These are phyloP conservation scores for Euglossa dilemma DNA, from an alignment of 1,140 invertebrate species.

Conservation along the genomic window DNA sequence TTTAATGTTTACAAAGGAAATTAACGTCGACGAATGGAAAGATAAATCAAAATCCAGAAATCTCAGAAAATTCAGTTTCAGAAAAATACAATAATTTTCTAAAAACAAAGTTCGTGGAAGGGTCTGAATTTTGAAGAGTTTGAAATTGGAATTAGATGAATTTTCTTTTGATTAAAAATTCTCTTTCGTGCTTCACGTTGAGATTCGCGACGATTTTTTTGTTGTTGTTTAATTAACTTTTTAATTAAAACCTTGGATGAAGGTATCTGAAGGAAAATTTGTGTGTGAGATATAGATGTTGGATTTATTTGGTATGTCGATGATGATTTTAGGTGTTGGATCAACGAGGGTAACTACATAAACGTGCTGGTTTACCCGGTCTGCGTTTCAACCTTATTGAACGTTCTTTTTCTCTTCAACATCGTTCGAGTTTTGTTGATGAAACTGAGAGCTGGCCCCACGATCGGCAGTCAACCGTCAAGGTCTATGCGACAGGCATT, in stretches of 20 bases:
- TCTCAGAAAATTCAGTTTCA: too few species aligned
- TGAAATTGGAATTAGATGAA: neutral
- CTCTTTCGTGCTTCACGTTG: neutral
- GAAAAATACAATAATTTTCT: too few species aligned
- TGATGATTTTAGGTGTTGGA: constrained; percentile 89
- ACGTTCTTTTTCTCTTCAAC: constrained; percentile 95
- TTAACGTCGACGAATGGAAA: neutral
- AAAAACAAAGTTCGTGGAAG: too few species aligned
- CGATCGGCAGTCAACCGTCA: constrained; percentile 85
- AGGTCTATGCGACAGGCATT: constrained; percentile 90
- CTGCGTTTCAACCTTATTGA: constrained; percentile 90
- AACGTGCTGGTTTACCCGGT: constrained; percentile 91
- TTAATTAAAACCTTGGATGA: neutral
- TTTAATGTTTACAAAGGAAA: neutral
- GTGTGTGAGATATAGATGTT: neutral
- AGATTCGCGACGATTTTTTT: neutral
- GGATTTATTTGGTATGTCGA: too few species aligned
- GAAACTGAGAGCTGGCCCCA: constrained; percentile 89
- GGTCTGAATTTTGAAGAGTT: neutral
- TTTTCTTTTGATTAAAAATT: neutral
- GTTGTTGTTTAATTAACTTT: too few species aligned
- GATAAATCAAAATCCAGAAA: too few species aligned
- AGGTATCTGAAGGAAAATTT: neutral
- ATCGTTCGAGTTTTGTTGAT: constrained; percentile 95
- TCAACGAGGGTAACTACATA: constrained; percentile 88